phyloP scores from a whole-genome alignment of 2,888 invertebrate genomes.

The Anodontia alba region DNA sequence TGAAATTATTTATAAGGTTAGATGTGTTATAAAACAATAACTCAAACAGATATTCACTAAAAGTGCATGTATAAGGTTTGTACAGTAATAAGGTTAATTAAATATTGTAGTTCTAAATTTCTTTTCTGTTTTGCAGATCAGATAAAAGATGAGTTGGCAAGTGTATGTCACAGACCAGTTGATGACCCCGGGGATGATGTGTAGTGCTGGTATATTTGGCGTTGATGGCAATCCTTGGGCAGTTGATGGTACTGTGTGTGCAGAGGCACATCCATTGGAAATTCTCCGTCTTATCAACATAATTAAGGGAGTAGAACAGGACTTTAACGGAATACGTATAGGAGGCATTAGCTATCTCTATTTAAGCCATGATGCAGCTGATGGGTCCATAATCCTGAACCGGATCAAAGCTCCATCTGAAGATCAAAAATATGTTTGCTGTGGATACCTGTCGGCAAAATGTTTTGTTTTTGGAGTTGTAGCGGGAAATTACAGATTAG shows the following conservation, averaged over 20 bases:
- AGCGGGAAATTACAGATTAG: conserved; percentile 57
- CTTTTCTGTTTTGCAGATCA: not conserved
- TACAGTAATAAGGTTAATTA: no score
- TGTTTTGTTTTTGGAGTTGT: conserved; percentile 57
- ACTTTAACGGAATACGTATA: conserved; percentile 52
- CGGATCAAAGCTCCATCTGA: conserved; percentile 48
- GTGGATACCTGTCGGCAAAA: conserved; percentile 45
- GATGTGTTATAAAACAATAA: no score
- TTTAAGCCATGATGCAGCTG: conserved; percentile 45
- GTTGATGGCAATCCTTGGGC: conserved; percentile 59
- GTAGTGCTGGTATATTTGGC: conserved; percentile 56
- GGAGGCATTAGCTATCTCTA: conserved; percentile 54
- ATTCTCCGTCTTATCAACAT: conserved; percentile 48
- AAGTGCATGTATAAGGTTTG: no score
- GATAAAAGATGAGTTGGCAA: conserved; percentile 51
- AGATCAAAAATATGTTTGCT: conserved; percentile 53
- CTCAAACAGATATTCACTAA: no score
- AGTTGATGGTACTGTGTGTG: conserved; percentile 30
- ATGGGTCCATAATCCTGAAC: conserved; percentile 50
- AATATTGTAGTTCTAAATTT: no score
- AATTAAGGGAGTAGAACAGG: conserved; percentile 46
- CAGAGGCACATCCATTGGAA: conserved; percentile 45
- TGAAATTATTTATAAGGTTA: no score
- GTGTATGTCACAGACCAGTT: conserved; percentile 51
- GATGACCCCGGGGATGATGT: conserved; percentile 56